phyloP scores from a whole-genome alignment of 2,113 vertebrate species.

The Philantomba maxwellii region DNA sequence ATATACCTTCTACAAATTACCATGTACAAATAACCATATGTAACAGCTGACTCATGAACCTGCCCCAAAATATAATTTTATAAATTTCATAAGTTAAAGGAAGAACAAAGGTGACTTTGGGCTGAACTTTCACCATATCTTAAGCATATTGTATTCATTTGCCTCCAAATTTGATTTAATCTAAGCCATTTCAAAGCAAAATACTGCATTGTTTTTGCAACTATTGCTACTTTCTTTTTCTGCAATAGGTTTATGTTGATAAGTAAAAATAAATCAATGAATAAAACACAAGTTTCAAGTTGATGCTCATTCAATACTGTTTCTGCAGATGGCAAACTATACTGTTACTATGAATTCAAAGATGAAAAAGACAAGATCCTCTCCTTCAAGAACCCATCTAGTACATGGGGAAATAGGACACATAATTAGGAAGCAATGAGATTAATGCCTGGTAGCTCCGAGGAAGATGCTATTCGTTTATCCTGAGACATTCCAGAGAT shows the following conservation, averaged over 20 bases:
- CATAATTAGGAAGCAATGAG: background rate
- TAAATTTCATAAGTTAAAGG: background rate
- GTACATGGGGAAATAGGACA: background rate
- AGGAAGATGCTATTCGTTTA: background rate
- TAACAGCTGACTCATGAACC: background rate
- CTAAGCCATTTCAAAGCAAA: slow-evolving; percentile 1
- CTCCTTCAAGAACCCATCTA: background rate
- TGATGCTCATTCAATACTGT: background rate
- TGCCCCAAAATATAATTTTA: background rate
- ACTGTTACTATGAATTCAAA: background rate
- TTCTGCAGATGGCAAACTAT: background rate
- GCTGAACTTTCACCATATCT: background rate
- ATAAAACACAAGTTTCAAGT: background rate
- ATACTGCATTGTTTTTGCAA: background rate
- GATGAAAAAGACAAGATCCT: background rate
- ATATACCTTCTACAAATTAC: background rate
- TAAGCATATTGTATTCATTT: background rate
- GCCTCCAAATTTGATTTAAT: background rate
- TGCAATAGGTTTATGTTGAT: background rate
- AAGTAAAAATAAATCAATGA: background rate
- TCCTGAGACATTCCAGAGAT: background rate
- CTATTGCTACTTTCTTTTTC: background rate
- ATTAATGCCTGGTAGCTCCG: background rate
- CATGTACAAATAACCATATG: background rate
- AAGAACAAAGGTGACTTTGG: background rate